Evolutionary conservation across 2,797 vertebrate genomes (phyloP).

Genomic region (Ctenosaura bakeri): DNA sequence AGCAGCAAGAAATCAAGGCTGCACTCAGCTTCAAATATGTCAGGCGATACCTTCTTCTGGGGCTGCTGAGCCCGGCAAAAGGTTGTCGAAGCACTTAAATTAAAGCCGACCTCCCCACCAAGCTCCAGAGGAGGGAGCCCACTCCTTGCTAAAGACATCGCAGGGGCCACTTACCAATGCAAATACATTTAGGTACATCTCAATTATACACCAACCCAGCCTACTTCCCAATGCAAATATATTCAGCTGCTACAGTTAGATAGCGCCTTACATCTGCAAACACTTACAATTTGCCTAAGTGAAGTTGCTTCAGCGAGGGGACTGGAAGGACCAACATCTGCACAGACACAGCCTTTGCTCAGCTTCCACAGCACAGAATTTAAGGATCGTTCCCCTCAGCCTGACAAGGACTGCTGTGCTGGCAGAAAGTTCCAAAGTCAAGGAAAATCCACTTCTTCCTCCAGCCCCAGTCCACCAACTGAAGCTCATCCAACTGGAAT

Average conservation of each 20-base stretch:
- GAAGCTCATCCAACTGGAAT: background rate
- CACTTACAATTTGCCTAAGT: constrained; percentile 2
- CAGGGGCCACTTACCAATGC: constrained; percentile 16
- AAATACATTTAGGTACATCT: constrained; percentile 24
- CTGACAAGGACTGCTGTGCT: background rate
- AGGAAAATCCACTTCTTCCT: background rate
- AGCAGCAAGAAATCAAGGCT: too few relatives aligned
- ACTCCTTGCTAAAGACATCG: background rate
- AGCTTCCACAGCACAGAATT: background rate
- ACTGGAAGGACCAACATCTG: background rate
- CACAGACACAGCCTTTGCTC: background rate
- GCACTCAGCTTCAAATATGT: too few relatives aligned
- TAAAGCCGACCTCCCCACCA: background rate
- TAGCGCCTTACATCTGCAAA: constrained; percentile 4
- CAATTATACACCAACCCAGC: constrained; percentile 2
- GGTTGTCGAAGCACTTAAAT: background rate
- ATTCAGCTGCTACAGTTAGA: constrained; percentile 26
- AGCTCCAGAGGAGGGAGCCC: background rate
- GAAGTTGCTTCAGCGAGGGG: background rate
- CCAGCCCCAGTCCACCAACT: background rate
- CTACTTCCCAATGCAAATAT: constrained; percentile 37
- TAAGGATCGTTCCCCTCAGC: background rate
- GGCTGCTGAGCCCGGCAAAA: too few relatives aligned
- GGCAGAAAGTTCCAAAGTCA: background rate
- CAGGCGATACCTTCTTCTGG: too few relatives aligned